Percentiles rank a stretch among this genome's conserved stretches.
Conservation (phyloP, 2,888 invertebrate species). For the Apocheima hispidaria region DNA sequence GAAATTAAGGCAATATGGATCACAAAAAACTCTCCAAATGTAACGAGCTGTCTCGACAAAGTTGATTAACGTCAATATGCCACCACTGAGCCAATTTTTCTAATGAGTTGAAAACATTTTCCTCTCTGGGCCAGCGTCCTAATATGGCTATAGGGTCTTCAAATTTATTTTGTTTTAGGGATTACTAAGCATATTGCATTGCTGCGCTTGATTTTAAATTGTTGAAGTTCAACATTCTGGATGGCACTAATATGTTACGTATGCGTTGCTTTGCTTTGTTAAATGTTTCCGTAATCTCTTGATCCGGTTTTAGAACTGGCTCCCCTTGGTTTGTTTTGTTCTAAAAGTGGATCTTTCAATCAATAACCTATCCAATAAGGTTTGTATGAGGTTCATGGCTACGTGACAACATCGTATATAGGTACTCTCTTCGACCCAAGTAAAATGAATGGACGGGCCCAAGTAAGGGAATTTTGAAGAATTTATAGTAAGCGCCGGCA, state of each 20-base stretch:
- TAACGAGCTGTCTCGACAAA: background rate
- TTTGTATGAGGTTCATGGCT: conserved; percentile 6
- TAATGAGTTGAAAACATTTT: conserved; percentile 4
- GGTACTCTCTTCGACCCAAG: too few species aligned
- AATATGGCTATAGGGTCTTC: background rate
- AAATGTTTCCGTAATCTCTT: background rate
- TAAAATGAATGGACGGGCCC: too few species aligned
- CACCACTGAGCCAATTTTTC: background rate
- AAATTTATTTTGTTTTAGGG: background rate
- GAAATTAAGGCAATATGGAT: conserved; percentile 6
- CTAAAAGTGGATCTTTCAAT: conserved; percentile 22
- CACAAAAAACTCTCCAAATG: conserved; percentile 1
- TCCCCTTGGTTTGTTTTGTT: conserved; percentile 8
- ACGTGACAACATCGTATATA: background rate
- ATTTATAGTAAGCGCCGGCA: too few species aligned
- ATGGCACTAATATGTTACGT: too few species aligned
- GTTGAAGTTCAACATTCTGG: too few species aligned
- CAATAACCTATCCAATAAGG: conserved; percentile 15
- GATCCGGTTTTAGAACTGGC: background rate
- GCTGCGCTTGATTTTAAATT: too few species aligned
- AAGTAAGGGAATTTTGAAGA: too few species aligned
- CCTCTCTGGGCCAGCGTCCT: background rate
- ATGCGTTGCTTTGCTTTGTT: too few species aligned
- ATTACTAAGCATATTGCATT: too few species aligned
- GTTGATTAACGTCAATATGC: conserved; percentile 8